Percentiles rank a stretch among this genome's conserved stretches.
Conservation (phyloP, 2,888 invertebrate genomes). For the Mechanitis mazaeus region DNA sequence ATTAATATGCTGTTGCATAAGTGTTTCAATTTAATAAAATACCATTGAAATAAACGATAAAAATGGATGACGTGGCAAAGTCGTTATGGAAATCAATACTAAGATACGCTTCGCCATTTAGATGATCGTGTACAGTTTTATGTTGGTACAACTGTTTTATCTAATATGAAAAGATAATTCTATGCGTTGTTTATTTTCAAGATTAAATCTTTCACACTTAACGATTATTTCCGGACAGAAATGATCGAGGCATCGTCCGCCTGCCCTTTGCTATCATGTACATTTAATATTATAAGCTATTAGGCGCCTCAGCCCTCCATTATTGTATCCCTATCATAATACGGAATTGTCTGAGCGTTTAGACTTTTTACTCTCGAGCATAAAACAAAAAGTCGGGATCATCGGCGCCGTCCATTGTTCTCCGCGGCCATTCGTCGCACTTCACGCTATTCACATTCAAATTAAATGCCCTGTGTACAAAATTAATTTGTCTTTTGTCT, state of each 20-base stretch:
- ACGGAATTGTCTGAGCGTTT: conserved; percentile 72
- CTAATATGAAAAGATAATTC: conserved; percentile 16
- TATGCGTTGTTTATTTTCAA: conserved; percentile 30
- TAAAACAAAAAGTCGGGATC: conserved; percentile 70
- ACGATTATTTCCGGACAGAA: conserved; percentile 54
- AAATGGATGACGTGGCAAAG: conserved; percentile 2
- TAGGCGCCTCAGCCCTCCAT: conserved; percentile 69
- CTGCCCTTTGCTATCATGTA: conserved; percentile 57
- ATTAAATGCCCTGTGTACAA: conserved; percentile 76
- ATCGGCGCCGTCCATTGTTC: conserved; percentile 75
- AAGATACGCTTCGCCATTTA: neutral
- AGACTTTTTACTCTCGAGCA: conserved; percentile 69
- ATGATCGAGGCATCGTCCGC: conserved; percentile 32
- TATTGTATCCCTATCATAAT: conserved; percentile 75
- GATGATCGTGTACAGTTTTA: neutral
- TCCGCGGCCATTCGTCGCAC: conserved; percentile 74
- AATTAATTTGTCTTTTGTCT: conserved; percentile 78
- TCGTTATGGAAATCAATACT: neutral
- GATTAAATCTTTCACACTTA: conserved; percentile 43
- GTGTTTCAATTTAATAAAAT: conserved; percentile 14
- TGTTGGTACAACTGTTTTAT: conserved; percentile 5
- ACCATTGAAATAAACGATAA: conserved; percentile 5
- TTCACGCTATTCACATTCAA: conserved; percentile 77
- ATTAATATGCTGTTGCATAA: conserved; percentile 18
- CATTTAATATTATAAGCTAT: conserved; percentile 74